A percentile compares a stretch with the other conserved stretches of the same genome.
phyloP scores from a whole-genome alignment of 92 coral and sea anemone genomes.

The Paramuricea clavata region DNA sequence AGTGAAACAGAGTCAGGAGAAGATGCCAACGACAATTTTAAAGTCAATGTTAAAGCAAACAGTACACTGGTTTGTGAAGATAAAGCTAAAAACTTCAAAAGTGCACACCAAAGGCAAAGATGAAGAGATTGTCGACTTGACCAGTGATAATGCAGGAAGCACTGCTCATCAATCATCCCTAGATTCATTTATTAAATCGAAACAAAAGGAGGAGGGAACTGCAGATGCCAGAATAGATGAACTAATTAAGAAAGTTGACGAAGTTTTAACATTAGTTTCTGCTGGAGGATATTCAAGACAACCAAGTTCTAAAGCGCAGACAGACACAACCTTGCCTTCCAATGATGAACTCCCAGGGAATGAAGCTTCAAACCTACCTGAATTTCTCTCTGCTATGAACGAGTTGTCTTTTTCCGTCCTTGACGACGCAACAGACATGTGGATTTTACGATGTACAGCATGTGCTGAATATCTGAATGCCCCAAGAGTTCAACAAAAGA shows the following conservation, averaged over 20 bases:
- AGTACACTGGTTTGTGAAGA: not conserved
- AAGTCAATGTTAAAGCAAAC: too few relatives aligned
- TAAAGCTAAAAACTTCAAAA: not conserved
- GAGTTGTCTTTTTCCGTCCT: not conserved
- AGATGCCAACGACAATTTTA: too few relatives aligned
- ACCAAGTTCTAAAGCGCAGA: not conserved
- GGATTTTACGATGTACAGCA: not conserved
- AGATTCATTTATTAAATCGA: not conserved
- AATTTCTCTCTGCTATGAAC: not conserved
- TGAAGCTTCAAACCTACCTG: not conserved
- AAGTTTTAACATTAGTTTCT: constrained; percentile 5
- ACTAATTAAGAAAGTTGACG: constrained; percentile 2
- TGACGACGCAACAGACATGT: not conserved
- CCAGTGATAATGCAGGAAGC: not conserved
- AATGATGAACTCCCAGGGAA: not conserved
- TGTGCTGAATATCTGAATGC: not conserved
- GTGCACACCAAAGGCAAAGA: not conserved
- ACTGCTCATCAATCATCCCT: not conserved
- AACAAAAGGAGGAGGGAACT: not conserved
- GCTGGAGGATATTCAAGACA: constrained; percentile 1
- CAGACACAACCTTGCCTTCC: not conserved
- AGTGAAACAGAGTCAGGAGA: not conserved
- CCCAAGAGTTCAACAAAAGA: not conserved
- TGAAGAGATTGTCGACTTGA: not conserved
- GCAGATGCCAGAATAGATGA: constrained; percentile 15